Conservation (phyloP, 2,888 invertebrate species). For the Andricus curvator region DNA sequence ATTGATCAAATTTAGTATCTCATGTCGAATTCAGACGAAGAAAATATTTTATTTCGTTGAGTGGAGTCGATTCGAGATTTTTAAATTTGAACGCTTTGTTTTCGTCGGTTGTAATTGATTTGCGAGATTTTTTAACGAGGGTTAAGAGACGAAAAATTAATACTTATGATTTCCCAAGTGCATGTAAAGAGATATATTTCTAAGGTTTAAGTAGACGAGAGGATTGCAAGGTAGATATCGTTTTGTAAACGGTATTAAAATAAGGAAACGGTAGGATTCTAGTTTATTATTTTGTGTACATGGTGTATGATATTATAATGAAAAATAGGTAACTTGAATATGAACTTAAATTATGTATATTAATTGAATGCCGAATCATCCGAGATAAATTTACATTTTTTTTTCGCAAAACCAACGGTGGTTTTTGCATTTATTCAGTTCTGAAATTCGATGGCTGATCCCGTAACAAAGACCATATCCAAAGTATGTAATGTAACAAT, state of each 20-base stretch:
- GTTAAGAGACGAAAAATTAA: conserved; percentile 4
- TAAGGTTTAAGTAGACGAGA: conserved; percentile 20
- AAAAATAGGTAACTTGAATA: conserved; percentile 35
- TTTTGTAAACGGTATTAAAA: conserved; percentile 10
- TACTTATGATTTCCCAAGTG: conserved; percentile 16
- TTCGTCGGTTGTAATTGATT: conserved; percentile 17
- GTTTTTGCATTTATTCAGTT: conserved; percentile 21
- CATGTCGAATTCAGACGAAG: not conserved
- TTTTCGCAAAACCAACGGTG: not conserved
- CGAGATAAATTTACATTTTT: not conserved
- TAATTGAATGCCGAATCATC: not conserved
- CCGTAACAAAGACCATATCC: conserved; percentile 38
- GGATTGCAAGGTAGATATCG: not conserved
- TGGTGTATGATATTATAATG: conserved; percentile 37
- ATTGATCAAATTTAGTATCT: not conserved
- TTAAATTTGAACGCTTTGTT: not conserved
- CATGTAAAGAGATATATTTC: conserved; percentile 31
- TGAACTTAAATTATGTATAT: conserved; percentile 30
- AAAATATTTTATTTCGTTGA: not conserved
- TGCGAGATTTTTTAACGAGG: conserved; percentile 3
- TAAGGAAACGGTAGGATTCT: conserved; percentile 24
- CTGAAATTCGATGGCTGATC: not conserved
- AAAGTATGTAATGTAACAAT: conserved; percentile 29
- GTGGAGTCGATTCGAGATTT: not conserved
- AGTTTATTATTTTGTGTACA: conserved; percentile 38